phyloP scores from a whole-genome alignment of 2,797 vertebrate species.

The Gambusia yucatana region DNA sequence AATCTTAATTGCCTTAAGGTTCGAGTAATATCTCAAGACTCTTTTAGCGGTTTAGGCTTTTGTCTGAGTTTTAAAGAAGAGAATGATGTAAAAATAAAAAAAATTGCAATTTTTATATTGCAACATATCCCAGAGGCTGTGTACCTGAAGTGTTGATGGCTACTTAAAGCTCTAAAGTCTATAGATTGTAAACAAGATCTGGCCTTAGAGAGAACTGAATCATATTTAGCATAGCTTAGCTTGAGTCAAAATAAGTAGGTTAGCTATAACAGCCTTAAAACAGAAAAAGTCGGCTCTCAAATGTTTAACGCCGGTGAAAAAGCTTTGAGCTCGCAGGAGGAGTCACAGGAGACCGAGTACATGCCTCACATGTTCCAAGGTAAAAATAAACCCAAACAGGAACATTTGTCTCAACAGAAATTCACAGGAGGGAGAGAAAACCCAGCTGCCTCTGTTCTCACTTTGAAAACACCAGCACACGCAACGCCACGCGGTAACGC shows the following conservation, averaged over 20 bases:
- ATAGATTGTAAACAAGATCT: neutral
- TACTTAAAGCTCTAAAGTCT: neutral
- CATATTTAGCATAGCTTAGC: neutral
- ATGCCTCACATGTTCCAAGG: slow-evolving; percentile 62
- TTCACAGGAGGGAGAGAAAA: slow-evolving; percentile 44
- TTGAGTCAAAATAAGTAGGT: neutral
- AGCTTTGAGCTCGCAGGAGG: slow-evolving; percentile 45
- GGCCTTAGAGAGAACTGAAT: neutral
- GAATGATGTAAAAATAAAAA: neutral
- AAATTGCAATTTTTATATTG: neutral
- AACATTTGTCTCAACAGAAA: slow-evolving; percentile 70
- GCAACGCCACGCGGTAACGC: neutral
- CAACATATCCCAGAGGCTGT: neutral
- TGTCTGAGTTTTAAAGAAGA: neutral
- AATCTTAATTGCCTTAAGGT: neutral
- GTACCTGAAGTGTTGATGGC: neutral
- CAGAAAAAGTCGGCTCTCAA: neutral
- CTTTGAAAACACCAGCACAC: neutral
- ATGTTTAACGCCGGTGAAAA: slow-evolving; percentile 46
- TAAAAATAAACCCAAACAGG: slow-evolving; percentile 76
- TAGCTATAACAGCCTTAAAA: neutral
- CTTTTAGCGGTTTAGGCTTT: neutral
- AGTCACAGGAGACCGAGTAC: slow-evolving; percentile 59
- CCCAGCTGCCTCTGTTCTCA: slow-evolving; percentile 47
- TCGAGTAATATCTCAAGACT: neutral